phyloP scores from a whole-genome alignment of 2,797 vertebrate genomes.

The Myotis findleyi region DNA sequence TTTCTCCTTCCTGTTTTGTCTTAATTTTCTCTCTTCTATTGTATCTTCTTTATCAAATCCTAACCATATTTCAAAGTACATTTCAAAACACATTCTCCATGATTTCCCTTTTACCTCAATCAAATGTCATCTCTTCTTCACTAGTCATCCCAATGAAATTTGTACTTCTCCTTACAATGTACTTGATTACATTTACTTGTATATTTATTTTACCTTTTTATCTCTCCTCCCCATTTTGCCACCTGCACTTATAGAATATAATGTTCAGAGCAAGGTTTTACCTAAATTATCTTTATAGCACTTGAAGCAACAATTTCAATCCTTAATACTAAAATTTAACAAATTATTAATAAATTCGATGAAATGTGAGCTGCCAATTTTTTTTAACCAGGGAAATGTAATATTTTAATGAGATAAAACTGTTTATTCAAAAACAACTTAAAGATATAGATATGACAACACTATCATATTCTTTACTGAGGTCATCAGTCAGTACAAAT shows the following conservation, averaged over 20 bases:
- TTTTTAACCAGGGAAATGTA: not conserved
- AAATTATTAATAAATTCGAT: conserved; percentile 34
- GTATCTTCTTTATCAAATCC: conserved; percentile 6
- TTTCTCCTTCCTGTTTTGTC: not conserved
- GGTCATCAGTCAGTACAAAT: not conserved
- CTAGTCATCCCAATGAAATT: not conserved
- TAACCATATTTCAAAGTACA: not conserved
- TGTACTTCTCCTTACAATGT: not conserved
- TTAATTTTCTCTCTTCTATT: not conserved
- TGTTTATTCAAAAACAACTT: not conserved
- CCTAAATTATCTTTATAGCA: conserved; percentile 7
- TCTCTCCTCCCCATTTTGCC: not conserved
- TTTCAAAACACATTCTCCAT: not conserved
- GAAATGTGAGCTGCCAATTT: not conserved
- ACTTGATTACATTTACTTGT: not conserved
- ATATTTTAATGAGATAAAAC: not conserved
- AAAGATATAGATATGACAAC: not conserved
- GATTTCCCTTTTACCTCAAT: not conserved
- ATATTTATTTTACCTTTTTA: conserved; percentile 17
- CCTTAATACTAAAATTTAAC: conserved; percentile 2
- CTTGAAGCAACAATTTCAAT: not conserved
- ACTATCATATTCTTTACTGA: not conserved
- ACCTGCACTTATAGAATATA: not conserved
- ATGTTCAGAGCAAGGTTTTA: conserved; percentile 45
- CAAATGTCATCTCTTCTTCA: not conserved